Evolutionary conservation across 2,888 invertebrate genomes (phyloP).

Genomic region (Drosophila suboccidentalis): DNA sequence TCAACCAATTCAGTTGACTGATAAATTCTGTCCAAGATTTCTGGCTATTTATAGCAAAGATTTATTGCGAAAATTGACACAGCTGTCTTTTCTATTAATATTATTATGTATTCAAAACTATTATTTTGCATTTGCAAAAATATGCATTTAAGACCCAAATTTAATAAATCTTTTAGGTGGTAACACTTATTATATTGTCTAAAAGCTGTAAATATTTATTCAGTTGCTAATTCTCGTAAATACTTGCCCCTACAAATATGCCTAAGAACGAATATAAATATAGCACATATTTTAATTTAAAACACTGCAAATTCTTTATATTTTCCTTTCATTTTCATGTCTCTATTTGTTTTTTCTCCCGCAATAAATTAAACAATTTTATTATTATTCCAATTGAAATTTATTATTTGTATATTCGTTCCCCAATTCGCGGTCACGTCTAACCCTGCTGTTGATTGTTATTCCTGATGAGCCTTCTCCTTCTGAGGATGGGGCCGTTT

Average conservation of each 20-base stretch:
- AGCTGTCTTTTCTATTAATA: constrained; percentile 1
- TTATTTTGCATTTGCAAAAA: neutral
- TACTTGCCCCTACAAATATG: neutral
- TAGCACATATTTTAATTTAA: neutral
- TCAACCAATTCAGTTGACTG: neutral
- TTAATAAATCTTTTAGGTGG: neutral
- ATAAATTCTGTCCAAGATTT: neutral
- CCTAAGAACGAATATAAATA: neutral
- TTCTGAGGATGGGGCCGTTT: neutral
- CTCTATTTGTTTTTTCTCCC: neutral
- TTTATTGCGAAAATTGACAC: constrained; percentile 7
- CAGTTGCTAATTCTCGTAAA: neutral
- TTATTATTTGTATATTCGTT: neutral
- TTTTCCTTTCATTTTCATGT: neutral
- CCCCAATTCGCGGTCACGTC: neutral
- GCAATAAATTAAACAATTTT: neutral
- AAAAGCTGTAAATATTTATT: constrained; percentile 2
- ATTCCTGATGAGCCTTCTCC: neutral
- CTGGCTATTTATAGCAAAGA: constrained; percentile 17
- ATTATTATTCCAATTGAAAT: neutral
- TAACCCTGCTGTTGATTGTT: neutral
- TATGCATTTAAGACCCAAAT: neutral
- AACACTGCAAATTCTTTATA: neutral
- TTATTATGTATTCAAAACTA: neutral
- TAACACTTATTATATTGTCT: neutral